These are phyloP conservation scores for Beris chalybata DNA, from an alignment of 2,888 invertebrate genomes.

Conservation along the genomic window DNA sequence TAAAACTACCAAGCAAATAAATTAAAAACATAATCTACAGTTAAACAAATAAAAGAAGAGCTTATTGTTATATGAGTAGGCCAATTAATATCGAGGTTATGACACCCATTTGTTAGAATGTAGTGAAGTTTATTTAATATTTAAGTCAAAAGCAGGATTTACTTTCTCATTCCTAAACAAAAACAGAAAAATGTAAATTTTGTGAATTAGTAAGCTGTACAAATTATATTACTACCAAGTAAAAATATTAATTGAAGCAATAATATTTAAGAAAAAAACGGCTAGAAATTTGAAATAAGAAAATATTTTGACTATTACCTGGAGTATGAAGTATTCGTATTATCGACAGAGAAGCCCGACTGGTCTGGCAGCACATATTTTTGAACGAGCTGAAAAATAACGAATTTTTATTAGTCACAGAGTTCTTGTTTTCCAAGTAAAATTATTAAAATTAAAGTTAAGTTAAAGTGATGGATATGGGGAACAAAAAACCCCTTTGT, in stretches of 20 bases:
- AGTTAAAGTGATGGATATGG: too few relatives aligned
- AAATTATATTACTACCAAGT: neutral
- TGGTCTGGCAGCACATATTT: conserved; percentile 62
- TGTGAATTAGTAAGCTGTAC: neutral
- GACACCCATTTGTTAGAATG: too few relatives aligned
- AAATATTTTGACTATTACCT: conserved; percentile 57
- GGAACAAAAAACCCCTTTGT: too few relatives aligned
- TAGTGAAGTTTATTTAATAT: neutral
- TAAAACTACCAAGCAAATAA: too few relatives aligned
- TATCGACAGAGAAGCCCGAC: conserved; percentile 58
- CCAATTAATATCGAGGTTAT: too few relatives aligned
- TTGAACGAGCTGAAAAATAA: conserved; percentile 58
- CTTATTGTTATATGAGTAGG: too few relatives aligned
- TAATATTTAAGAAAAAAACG: neutral
- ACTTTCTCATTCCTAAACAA: conserved; percentile 22
- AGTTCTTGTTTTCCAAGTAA: too few relatives aligned
- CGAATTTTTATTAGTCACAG: too few relatives aligned
- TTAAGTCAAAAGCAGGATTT: neutral
- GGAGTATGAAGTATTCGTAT: conserved; percentile 61
- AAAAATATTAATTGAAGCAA: neutral
- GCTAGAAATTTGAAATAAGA: neutral
- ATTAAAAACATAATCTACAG: too few relatives aligned
- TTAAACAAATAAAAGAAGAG: too few relatives aligned
- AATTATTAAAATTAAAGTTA: too few relatives aligned
- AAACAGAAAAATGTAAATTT: conserved; percentile 12